A percentile compares a stretch with the other conserved stretches of the same genome.
phyloP scores from a whole-genome alignment of 2,113 vertebrate genomes.

The Anseranas semipalmata region DNA sequence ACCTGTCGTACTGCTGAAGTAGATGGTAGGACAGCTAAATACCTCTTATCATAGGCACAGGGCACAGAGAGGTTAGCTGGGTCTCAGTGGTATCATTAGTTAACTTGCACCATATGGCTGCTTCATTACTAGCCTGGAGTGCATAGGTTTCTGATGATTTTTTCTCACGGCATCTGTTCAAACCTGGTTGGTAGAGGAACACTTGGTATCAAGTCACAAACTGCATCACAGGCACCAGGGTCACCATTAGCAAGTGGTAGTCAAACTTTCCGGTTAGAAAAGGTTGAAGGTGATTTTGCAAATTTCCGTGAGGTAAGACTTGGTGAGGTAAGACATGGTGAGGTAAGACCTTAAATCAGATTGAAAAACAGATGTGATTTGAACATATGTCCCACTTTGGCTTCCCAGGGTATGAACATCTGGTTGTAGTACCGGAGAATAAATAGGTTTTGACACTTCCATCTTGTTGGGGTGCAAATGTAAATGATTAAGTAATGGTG shows the following conservation, averaged over 20 bases:
- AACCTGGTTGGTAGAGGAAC: background rate
- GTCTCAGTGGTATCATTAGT: background rate
- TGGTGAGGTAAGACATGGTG: background rate
- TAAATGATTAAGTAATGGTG: background rate
- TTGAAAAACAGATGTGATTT: background rate
- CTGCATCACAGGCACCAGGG: background rate
- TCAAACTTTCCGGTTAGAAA: background rate
- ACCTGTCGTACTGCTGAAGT: background rate
- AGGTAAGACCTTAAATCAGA: background rate
- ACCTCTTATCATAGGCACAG: background rate
- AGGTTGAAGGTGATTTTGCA: background rate
- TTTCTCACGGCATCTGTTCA: background rate
- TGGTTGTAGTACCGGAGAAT: background rate
- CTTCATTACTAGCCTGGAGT: background rate
- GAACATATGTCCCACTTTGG: background rate
- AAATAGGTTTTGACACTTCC: background rate
- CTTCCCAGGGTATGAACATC: background rate
- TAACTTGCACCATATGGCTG: background rate
- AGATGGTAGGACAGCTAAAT: background rate
- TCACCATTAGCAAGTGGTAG: background rate
- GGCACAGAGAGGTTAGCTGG: background rate
- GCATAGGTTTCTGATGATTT: background rate
- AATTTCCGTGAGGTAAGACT: background rate
- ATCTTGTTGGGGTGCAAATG: background rate
- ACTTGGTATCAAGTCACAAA: background rate